These are phyloP conservation scores for Nycticryphes semicollaris DNA, from an alignment of 2,113 vertebrate species.

Conservation along the genomic window DNA sequence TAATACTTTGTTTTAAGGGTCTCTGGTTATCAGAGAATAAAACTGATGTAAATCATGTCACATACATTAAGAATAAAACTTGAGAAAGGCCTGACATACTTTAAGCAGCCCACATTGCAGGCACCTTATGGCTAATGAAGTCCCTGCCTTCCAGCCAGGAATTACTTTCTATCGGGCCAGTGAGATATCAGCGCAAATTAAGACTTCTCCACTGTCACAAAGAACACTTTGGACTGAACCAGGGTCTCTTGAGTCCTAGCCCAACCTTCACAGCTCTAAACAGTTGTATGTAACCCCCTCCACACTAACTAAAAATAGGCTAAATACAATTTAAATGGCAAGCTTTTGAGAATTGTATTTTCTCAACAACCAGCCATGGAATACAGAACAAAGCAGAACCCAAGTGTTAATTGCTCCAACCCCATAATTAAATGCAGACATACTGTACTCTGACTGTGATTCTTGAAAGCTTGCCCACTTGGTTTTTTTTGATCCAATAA, in stretches of 20 bases:
- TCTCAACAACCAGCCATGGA: conserved; percentile 50
- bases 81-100: background rate
- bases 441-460: conserved; percentile 62
- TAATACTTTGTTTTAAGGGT: conserved; percentile 7
- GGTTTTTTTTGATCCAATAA: background rate
- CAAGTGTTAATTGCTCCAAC: conserved; percentile 63
- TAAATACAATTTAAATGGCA: conserved; percentile 41
- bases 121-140: background rate
- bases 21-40: background rate
- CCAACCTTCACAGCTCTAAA: background rate
- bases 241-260: background rate
- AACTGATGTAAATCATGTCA: background rate
- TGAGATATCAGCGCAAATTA: background rate
- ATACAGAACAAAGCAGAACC: conserved; percentile 59
- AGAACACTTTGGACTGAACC: background rate
- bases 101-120: background rate
- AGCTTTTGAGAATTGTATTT: conserved; percentile 62
- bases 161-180: background rate
- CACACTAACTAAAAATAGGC: background rate
- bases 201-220: conserved; percentile 12
- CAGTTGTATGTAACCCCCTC: background rate
- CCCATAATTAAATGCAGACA: conserved; percentile 66
- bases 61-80: background rate
- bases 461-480: conserved; percentile 64
- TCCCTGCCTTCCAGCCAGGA: background rate